These are phyloP conservation scores for Ochropleura leucogaster DNA, from an alignment of 2,888 invertebrate genomes.

Conservation along the genomic window DNA sequence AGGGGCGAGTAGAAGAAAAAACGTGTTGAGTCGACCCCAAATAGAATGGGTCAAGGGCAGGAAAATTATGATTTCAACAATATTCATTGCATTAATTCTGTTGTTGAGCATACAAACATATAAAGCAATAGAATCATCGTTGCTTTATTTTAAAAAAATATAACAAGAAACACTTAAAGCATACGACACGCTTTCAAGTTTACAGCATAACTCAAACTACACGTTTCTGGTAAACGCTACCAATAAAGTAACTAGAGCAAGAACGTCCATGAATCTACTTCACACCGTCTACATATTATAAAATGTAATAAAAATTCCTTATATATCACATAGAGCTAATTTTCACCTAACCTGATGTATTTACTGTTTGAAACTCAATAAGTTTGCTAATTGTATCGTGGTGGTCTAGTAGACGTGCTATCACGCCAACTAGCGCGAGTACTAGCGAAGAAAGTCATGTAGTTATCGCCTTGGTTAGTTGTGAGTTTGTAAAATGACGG, in stretches of 20 bases:
- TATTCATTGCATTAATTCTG: no score
- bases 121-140: not conserved
- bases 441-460: slow-evolving; percentile 10
- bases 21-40: no score
- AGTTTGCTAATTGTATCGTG: slow-evolving; percentile 11
- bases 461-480: slow-evolving; percentile 9
- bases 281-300: slow-evolving; percentile 26
- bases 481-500: not conserved
- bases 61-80: no score
- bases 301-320: slow-evolving; percentile 47
- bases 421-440: slow-evolving; percentile 27
- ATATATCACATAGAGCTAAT: slow-evolving; percentile 40
- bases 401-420: slow-evolving; percentile 20
- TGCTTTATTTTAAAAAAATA: not conserved
- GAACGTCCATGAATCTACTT: slow-evolving; percentile 40
- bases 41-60: no score
- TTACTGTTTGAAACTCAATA: slow-evolving; percentile 15
- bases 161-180: not conserved
- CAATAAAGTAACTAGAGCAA: slow-evolving; percentile 53
- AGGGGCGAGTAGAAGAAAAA: no score
- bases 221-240: slow-evolving; percentile 18
- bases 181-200: slow-evolving; percentile 11
- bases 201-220: slow-evolving; percentile 4
- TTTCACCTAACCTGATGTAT: slow-evolving; percentile 45
- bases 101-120: no score